A percentile compares a stretch with the other conserved stretches of the same genome.
phyloP scores from a whole-genome alignment of 92 coral and sea anemone genomes.

The Meandrina meandrites region DNA sequence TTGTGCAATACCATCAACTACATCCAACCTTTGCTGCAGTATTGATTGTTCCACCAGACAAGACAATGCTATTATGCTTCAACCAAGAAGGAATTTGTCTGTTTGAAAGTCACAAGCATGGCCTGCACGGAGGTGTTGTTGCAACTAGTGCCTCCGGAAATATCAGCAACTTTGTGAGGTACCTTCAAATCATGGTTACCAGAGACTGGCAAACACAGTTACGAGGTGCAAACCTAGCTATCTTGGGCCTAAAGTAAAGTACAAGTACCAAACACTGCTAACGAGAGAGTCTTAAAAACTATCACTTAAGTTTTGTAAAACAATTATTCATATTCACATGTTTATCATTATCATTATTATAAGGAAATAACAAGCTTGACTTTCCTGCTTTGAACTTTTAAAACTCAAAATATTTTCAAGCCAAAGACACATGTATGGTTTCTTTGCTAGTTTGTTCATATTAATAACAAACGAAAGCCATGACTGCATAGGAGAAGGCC shows the following conservation, averaged over 20 bases:
- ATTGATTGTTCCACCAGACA: slow-evolving; percentile 50
- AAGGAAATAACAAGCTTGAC: too few species aligned
- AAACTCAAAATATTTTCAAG: too few species aligned
- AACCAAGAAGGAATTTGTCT: not conserved
- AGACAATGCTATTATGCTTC: slow-evolving; percentile 35
- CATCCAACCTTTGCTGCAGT: slow-evolving; percentile 19
- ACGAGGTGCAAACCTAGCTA: slow-evolving; percentile 20
- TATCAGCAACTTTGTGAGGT: slow-evolving; percentile 1
- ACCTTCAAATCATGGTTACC: slow-evolving; percentile 28
- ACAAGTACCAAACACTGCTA: too few species aligned
- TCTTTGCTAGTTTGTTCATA: too few species aligned
- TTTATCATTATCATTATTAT: too few species aligned
- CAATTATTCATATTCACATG: too few species aligned
- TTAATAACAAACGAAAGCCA: too few species aligned
- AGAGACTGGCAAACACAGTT: slow-evolving; percentile 34
- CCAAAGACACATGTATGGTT: too few species aligned
- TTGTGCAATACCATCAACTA: slow-evolving; percentile 1
- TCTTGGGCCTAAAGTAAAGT: slow-evolving; percentile 21
- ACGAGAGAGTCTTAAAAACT: too few species aligned
- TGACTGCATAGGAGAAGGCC: too few species aligned
- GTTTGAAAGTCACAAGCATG: slow-evolving; percentile 32
- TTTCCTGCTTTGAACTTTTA: too few species aligned
- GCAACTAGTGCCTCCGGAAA: slow-evolving; percentile 19
- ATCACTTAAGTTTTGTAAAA: too few species aligned
- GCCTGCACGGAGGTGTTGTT: slow-evolving; percentile 27